Evolutionary conservation across 2,797 vertebrate genomes (phyloP).

Genomic region (Anas bernieri): DNA sequence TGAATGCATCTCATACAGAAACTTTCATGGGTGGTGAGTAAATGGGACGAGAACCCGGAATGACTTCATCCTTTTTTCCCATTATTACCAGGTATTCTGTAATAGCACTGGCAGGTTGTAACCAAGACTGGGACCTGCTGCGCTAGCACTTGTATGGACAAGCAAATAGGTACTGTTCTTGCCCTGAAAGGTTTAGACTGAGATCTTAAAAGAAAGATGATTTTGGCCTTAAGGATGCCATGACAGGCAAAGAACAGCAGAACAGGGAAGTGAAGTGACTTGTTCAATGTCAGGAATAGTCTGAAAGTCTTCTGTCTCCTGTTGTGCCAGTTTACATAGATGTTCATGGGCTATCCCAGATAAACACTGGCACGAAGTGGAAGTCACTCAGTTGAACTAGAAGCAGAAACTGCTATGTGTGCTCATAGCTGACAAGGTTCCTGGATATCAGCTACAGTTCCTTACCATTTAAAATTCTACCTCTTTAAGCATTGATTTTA

Average conservation of each 20-base stretch:
- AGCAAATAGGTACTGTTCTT: not conserved
- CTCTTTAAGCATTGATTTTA: not conserved
- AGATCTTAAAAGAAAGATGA: not conserved
- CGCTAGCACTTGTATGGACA: slow-evolving; percentile 44
- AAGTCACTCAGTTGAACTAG: not conserved
- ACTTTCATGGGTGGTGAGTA: slow-evolving; percentile 6
- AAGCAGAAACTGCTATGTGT: not conserved
- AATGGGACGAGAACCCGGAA: slow-evolving; percentile 30
- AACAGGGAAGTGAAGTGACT: not conserved
- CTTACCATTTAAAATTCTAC: not conserved
- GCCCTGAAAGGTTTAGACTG: not conserved
- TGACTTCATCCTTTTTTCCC: slow-evolving; percentile 51
- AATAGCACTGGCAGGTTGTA: slow-evolving; percentile 43
- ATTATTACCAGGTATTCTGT: slow-evolving; percentile 46
- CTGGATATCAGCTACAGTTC: not conserved
- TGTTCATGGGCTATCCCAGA: not conserved
- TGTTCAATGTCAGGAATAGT: not conserved
- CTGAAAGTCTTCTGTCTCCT: not conserved
- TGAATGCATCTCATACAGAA: not conserved
- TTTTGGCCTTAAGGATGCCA: not conserved
- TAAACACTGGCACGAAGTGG: not conserved
- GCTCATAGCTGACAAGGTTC: not conserved
- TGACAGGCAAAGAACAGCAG: not conserved
- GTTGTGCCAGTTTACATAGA: not conserved
- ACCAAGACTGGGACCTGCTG: slow-evolving; percentile 2